phyloP scores from a whole-genome alignment of 2,113 vertebrate genomes.

The Monarcha castaneiventris region DNA sequence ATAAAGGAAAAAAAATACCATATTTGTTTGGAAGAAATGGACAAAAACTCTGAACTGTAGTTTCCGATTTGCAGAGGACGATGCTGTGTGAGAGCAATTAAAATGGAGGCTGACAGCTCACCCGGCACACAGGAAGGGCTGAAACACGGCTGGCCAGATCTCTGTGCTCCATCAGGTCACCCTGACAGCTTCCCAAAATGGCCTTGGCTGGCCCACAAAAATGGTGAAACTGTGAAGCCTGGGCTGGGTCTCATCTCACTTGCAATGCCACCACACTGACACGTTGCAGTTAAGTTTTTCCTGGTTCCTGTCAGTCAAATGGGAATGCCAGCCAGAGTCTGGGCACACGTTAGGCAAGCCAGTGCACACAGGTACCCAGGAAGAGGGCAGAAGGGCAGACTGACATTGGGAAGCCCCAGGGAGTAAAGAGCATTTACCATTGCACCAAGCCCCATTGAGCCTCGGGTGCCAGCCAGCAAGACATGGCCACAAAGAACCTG shows the following conservation, averaged over 20 bases:
- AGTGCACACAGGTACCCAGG: not conserved
- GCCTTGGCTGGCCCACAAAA: not conserved
- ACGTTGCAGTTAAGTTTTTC: rapidly evolving
- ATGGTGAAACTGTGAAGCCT: rapidly evolving
- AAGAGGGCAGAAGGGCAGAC: not conserved
- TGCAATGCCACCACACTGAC: not conserved
- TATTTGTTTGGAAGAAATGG: not conserved
- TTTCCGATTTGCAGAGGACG: not conserved
- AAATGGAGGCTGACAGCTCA: not conserved
- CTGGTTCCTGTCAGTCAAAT: not conserved
- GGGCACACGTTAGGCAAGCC: rapidly evolving
- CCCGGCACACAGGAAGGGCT: not conserved
- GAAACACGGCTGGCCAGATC: not conserved
- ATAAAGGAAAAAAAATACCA: not conserved
- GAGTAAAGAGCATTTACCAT: not conserved
- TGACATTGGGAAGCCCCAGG: not conserved
- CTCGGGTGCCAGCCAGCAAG: not conserved
- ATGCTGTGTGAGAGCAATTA: not conserved
- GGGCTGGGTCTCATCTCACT: not conserved
- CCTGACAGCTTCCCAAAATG: not conserved
- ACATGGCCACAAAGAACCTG: rapidly evolving
- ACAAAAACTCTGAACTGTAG: not conserved
- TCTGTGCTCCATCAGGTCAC: not conserved
- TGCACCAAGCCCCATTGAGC: rapidly evolving
- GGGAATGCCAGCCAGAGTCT: not conserved